Evolutionary conservation across 2,113 vertebrate species (phyloP).

Genomic region (Hydropotes inermis): DNA sequence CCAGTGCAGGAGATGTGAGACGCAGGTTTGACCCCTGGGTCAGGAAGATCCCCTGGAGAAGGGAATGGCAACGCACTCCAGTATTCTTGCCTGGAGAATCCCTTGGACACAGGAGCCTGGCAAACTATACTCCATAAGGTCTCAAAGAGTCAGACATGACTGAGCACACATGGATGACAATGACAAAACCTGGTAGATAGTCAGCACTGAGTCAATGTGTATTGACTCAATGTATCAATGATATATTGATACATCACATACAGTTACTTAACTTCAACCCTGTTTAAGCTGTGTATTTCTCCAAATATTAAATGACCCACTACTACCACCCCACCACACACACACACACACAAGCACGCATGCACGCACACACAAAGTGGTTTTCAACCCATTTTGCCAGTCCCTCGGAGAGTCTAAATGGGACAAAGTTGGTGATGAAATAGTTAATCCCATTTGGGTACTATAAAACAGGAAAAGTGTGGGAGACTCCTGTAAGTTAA

Average conservation of each 20-base stretch:
- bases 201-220: not conserved
- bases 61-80: not conserved
- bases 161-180: not conserved
- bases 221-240: too few species aligned
- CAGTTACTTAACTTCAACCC: not conserved
- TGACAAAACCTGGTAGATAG: not conserved
- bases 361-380: rapidly evolving
- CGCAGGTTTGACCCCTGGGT: not conserved
- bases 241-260: not conserved
- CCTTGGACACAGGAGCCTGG: not conserved
- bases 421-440: not conserved
- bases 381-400: not conserved
- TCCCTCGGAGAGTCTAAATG: not conserved
- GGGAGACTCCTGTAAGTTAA: not conserved
- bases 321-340: not conserved
- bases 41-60: not conserved
- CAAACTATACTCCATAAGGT: not conserved
- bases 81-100: not conserved
- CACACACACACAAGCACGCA: not conserved
- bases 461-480: not conserved
- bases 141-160: not conserved
- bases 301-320: not conserved
- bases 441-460: not conserved
- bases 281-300: not conserved
- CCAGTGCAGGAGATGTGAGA: not conserved